phyloP scores from a whole-genome alignment of 2,797 vertebrate genomes.

The Diplodus puntazzo region DNA sequence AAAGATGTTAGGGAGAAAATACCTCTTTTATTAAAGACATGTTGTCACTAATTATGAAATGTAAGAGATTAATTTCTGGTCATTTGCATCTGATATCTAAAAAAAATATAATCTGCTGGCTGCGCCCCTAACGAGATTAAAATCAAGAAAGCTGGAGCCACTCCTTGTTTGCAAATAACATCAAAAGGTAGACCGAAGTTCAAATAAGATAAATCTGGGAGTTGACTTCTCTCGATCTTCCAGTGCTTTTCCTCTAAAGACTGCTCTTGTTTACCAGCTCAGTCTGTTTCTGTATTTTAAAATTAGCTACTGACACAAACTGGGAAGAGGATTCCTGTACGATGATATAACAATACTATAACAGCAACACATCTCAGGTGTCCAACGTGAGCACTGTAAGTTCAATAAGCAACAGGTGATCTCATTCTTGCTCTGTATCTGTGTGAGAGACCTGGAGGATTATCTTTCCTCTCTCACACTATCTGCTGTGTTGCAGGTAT shows the following conservation, averaged over 20 bases:
- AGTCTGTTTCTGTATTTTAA: not conserved
- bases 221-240: not conserved
- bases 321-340: not conserved
- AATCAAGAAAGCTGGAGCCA: slow-evolving; percentile 42
- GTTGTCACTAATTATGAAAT: not conserved
- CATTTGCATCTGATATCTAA: not conserved
- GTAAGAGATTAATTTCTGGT: not conserved
- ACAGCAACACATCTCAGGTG: slow-evolving; percentile 6
- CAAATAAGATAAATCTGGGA: not conserved
- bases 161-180: slow-evolving; percentile 29
- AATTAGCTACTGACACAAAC: not conserved
- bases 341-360: not conserved
- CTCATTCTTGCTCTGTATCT: not conserved
- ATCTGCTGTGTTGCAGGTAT: slow-evolving; percentile 87
- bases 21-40: not conserved
- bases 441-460: slow-evolving; percentile 30
- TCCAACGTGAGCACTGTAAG: slow-evolving; percentile 8
- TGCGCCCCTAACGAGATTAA: slow-evolving; percentile 24
- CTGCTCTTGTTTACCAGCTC: not conserved
- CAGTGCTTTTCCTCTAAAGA: slow-evolving; percentile 3
- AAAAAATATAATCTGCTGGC: not conserved
- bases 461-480: slow-evolving; percentile 38
- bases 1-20: not conserved
- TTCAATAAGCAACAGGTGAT: slow-evolving; percentile 40
- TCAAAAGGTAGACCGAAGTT: slow-evolving; percentile 21